Conservation (phyloP, 2,888 invertebrate genomes). For the Lasioglossum zephyrum region DNA sequence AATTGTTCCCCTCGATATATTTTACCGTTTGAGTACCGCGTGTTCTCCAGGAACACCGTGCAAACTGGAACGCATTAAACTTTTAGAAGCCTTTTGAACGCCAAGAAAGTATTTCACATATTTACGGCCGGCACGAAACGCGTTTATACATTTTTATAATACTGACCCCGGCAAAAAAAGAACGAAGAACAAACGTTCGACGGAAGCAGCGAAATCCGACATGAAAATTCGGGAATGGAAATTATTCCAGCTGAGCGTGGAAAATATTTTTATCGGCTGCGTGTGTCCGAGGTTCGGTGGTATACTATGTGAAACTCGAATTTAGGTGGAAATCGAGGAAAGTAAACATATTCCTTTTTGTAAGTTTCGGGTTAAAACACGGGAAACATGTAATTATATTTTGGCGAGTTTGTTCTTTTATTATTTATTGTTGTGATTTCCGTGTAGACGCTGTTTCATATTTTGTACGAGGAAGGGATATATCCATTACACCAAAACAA, state of each 20-base stretch:
- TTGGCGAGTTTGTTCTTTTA: not conserved
- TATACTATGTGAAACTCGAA: not conserved
- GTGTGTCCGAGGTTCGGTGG: not conserved
- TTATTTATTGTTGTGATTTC: not conserved
- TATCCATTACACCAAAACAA: not conserved
- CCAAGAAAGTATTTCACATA: constrained; percentile 8
- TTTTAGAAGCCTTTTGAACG: constrained; percentile 9
- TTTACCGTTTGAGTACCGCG: not conserved
- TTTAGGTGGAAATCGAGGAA: not conserved
- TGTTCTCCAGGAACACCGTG: not conserved
- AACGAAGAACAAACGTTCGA: not conserved
- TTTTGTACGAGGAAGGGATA: not conserved
- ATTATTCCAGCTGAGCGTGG: not conserved
- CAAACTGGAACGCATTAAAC: constrained; percentile 4
- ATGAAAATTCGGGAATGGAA: not conserved
- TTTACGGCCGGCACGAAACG: not conserved
- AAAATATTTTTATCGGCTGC: not conserved
- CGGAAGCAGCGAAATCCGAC: not conserved
- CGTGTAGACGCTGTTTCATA: not conserved
- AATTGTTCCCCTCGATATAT: not conserved
- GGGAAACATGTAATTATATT: not conserved
- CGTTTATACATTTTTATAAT: not conserved
- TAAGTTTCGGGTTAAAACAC: not conserved
- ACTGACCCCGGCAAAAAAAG: not conserved
- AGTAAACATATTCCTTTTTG: not conserved